phyloP scores from a whole-genome alignment of 1,140 invertebrate species.

The Nephotettix cincticeps region DNA sequence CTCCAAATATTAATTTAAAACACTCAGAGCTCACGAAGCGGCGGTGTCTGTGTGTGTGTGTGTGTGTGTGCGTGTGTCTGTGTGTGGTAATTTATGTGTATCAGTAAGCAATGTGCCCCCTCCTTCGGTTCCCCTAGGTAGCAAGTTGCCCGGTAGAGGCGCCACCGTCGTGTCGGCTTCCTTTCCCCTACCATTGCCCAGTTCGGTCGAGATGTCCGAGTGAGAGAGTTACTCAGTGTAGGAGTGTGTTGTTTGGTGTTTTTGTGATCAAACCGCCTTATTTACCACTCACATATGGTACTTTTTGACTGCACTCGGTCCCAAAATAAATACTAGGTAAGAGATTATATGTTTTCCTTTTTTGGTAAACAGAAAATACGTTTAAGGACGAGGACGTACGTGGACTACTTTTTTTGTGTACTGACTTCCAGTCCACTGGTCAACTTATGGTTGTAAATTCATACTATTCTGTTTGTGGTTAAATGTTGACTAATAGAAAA shows the following conservation, averaged over 20 bases:
- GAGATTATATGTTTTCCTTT: too few species aligned
- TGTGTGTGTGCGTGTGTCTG: not conserved
- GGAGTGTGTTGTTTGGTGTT: not conserved
- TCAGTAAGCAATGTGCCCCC: conserved; percentile 14
- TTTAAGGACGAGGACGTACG: too few species aligned
- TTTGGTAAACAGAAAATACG: too few species aligned
- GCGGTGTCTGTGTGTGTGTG: not conserved
- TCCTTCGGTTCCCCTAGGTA: not conserved
- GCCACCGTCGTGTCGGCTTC: not conserved
- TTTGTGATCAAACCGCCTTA: not conserved
- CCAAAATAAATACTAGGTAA: not conserved
- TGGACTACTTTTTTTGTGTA: too few species aligned
- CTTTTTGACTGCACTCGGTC: not conserved
- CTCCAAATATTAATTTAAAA: too few species aligned
- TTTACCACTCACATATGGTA: not conserved
- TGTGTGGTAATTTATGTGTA: conserved; percentile 16
- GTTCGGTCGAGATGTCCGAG: not conserved
- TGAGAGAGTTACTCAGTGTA: not conserved
- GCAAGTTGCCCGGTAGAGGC: conserved; percentile 2
- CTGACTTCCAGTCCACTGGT: too few species aligned
- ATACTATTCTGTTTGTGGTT: too few species aligned
- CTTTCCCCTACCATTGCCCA: not conserved
- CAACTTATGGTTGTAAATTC: too few species aligned
- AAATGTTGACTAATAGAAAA: too few species aligned
- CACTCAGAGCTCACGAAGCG: too few species aligned